Base-by-base conservation (phyloP, 1,140 invertebrate species). In the Drosophila athabasca region DNA sequence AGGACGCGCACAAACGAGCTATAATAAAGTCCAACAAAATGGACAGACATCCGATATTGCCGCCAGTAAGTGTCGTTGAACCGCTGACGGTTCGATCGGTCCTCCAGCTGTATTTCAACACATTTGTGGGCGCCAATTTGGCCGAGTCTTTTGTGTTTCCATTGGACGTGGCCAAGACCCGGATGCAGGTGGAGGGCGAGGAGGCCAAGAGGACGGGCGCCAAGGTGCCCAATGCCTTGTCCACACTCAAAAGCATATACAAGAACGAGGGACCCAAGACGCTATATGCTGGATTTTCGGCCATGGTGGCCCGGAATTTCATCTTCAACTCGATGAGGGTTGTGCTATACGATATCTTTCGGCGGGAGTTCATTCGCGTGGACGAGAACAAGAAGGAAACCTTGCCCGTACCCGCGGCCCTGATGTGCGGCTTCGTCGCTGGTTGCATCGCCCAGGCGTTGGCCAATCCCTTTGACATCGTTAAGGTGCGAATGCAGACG, bases 401-500 rank as follows among this genome's bases (percentile, higher is more conserved):
- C 13, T 19, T 60, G 6, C 0, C 35, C 7, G 0, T 55, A 9
- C 46, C 22, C 9, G 29, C 22, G n/a, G 62, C 82, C 0, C 35
- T 78, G 15, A 1, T 62, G 2, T 74, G 64, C 41, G 53, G 78
- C 5, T 13, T 53, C 7, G 4, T 35, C 0, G 82, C 82, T 0
- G 82, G 82, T 1, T 87, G 69, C 31, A 61, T 79, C 7, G 74
- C 78, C 17, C 82, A 87, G 57, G 43, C 13, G 0, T 8, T 87
- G 29, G 62, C 75, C 41, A 79, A 76, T 48, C 83, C 83, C 24
- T 71, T 79, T 1, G 83, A 87, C 8, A 76, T 82, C 7, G 61
- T 78, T 29, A 85, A 80, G 74, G 46, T 85, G 13, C 72, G 72
- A 9, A 68, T 80, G 76, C 76, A 80, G 53, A 76, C 71, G 45